Base-by-base conservation (phyloP, 2,113 vertebrate genomes). In the Meles meles region DNA sequence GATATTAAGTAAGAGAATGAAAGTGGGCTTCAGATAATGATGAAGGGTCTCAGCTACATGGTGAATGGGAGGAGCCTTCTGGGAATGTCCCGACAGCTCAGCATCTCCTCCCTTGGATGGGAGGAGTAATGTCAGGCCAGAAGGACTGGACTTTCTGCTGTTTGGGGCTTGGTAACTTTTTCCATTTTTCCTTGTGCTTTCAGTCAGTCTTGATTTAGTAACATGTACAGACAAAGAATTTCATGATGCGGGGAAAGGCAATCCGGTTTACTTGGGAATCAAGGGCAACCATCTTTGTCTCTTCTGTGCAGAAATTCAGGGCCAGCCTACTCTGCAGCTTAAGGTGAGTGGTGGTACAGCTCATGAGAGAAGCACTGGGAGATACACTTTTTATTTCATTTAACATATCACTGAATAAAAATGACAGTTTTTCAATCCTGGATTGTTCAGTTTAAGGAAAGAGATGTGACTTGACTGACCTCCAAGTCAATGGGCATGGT, bases 341-440 rank as follows among this genome's bases (percentile, higher is more conserved):
- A 42, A 98, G 96, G 97, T 98, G 87, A 97, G 96, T 92, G 61
- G 27, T 25, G 76, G 10, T 52, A 18, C 17, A 71, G 13, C 27
- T 71, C 17, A 52, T 27, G 25, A 90, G 21, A n/a, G 10, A 59
- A 52, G 15, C 31, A 5, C 23, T 25, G 25, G 29, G 52, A 49
- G 27, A 49, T 14, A 14, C 20, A 11, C 37, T 42, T 91, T 86
- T 52, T 14, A 47, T 84, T 72, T 96, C 27, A n/a, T 49, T 47
- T 20, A 17, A 15, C 18, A 9, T 80, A 5, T 42, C 69, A 3
- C 37, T 39, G 29, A 93, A 77, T 27, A 63, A 91, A 83, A 84
- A 23, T 39, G 29, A 37, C 23, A 69, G 25, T 12, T 59, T 49
- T 90, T 31, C 29, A 81, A 47, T 65, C 39, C n/a, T 81, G 29